Evolutionary conservation across 2,797 vertebrate genomes (phyloP).

Genomic region (Champsocephalus gunnari): DNA sequence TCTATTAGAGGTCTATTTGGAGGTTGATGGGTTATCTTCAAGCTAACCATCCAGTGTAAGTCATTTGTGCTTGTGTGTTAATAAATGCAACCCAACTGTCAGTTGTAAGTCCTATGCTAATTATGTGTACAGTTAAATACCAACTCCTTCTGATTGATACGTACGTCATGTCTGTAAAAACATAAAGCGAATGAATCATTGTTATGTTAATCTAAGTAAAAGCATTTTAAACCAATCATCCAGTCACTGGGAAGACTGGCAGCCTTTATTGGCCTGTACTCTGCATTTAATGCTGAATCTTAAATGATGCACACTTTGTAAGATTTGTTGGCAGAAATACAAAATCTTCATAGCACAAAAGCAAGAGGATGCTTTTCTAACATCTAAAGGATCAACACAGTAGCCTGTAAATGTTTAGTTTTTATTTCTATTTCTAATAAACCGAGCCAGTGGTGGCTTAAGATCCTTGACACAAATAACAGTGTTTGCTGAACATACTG

Average conservation of each 20-base stretch:
- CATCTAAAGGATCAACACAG: conserved; percentile 4
- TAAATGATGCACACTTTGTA: no score
- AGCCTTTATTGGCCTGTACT: background rate
- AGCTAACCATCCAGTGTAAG: conserved; percentile 6
- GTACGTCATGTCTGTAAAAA: background rate
- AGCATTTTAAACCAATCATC: background rate
- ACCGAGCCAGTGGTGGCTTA: background rate
- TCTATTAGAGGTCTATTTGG: conserved; percentile 33
- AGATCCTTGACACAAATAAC: background rate
- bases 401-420: background rate
- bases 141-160: background rate
- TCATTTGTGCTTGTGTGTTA: background rate
- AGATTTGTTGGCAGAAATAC: background rate
- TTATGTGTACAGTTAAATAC: background rate
- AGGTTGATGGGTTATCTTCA: conserved; percentile 11
- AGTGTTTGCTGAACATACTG: conserved; percentile 20
- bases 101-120: background rate
- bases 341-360: background rate
- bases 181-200: background rate
- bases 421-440: conserved; percentile 28
- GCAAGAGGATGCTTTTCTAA: background rate
- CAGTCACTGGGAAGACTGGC: background rate
- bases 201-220: background rate
- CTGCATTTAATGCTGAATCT: background rate
- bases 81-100: background rate